Conservation (phyloP, 2,888 invertebrate genomes). For the Caenorhabditis uteleia region DNA sequence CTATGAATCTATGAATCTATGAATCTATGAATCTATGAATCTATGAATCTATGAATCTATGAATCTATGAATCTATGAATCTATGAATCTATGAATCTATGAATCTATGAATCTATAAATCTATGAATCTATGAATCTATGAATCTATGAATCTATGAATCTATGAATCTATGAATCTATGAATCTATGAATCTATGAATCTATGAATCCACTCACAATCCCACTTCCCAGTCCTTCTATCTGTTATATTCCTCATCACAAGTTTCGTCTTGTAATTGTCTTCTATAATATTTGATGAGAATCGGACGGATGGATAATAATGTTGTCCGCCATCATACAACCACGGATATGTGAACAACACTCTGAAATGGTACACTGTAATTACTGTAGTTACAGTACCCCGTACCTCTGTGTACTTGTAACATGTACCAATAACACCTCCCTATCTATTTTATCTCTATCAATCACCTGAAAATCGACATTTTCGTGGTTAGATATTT, state of each 20-base stretch:
- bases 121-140: too few relatives aligned
- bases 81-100: too few relatives aligned
- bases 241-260: conserved; percentile 69
- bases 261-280: conserved; percentile 69
- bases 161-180: not conserved
- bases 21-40: too few relatives aligned
- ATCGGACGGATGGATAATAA: conserved; percentile 67
- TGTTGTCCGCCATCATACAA: conserved; percentile 69
- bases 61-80: too few relatives aligned
- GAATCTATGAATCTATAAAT: too few relatives aligned
- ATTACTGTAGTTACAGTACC: not conserved
- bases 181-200: too few relatives aligned
- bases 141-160: too few relatives aligned
- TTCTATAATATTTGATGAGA: conserved; percentile 68
- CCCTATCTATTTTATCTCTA: conserved; percentile 65
- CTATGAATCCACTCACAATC: conserved; percentile 58
- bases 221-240: conserved; percentile 67
- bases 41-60: too few relatives aligned
- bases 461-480: conserved; percentile 60
- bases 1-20: too few relatives aligned
- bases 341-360: conserved; percentile 69
- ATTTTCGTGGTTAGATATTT: too few relatives aligned
- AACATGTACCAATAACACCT: conserved; percentile 69
- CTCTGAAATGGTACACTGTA: conserved; percentile 20
- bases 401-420: conserved; percentile 61